Evolutionary conservation across 2,797 vertebrate species (phyloP).

Genomic region (Chiloscyllium punctatum): DNA sequence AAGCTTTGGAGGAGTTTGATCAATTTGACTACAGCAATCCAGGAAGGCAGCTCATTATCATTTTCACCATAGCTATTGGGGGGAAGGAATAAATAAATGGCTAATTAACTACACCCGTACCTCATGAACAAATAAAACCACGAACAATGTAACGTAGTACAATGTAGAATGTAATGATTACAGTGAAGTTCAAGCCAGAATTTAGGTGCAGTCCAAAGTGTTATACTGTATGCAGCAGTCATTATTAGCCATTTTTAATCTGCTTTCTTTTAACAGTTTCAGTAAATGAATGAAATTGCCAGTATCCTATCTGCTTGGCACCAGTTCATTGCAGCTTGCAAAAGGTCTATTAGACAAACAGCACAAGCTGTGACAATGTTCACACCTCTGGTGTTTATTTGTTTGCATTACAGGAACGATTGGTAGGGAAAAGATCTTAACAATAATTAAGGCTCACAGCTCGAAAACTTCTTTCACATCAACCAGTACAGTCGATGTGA

Average conservation of each 20-base stretch:
- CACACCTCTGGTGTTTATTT: conserved; percentile 19
- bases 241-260: neutral
- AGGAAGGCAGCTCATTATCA: neutral
- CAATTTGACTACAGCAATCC: neutral
- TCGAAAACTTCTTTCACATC: conserved; percentile 1
- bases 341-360: conserved; percentile 4
- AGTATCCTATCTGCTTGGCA: conserved; percentile 13
- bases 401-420: neutral
- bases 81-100: neutral
- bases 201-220: no score
- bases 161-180: neutral
- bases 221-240: neutral
- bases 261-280: neutral
- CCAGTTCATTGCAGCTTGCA: conserved; percentile 9
- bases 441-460: conserved; percentile 9
- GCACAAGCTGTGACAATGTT: conserved; percentile 20
- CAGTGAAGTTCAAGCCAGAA: neutral
- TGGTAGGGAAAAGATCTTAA: neutral
- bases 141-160: no score
- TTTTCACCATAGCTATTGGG: neutral
- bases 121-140: neutral
- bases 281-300: neutral
- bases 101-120: neutral
- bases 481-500: neutral
- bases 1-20: neutral